phyloP scores from a whole-genome alignment of 1,140 invertebrate genomes.

The Telenomus remus region DNA sequence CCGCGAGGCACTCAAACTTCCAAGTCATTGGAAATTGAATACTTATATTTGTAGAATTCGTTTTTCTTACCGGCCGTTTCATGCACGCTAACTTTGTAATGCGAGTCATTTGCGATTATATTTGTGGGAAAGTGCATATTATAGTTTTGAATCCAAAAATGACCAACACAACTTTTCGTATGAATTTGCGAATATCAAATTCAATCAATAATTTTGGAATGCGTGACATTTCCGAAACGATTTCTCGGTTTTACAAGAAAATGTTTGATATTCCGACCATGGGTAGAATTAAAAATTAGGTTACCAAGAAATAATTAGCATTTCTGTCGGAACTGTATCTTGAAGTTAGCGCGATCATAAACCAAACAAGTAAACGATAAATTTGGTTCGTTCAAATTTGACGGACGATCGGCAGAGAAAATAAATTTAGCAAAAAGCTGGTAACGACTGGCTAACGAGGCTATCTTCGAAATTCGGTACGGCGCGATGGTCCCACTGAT shows the following conservation, averaged over 20 bases:
- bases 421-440: slow-evolving; percentile 33
- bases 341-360: background rate
- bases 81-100: slow-evolving; percentile 24
- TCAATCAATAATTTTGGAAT: too few species aligned
- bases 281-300: background rate
- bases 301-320: background rate
- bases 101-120: slow-evolving; percentile 21
- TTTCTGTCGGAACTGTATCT: background rate
- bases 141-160: too few species aligned
- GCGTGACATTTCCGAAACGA: too few species aligned
- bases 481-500: slow-evolving; percentile 39
- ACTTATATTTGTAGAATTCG: slow-evolving; percentile 51
- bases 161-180: too few species aligned
- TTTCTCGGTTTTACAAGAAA: too few species aligned
- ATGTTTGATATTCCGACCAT: background rate
- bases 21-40: slow-evolving; percentile 51
- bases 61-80: slow-evolving; percentile 25
- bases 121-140: slow-evolving; percentile 23
- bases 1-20: slow-evolving; percentile 46
- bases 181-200: too few species aligned
- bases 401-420: slow-evolving; percentile 33
- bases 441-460: slow-evolving; percentile 45
- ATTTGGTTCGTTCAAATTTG: slow-evolving; percentile 9
- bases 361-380: background rate
- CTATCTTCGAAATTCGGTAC: slow-evolving; percentile 42